Evolutionary conservation across 2,888 invertebrate species (phyloP).

Genomic region (Gibbula magus): DNA sequence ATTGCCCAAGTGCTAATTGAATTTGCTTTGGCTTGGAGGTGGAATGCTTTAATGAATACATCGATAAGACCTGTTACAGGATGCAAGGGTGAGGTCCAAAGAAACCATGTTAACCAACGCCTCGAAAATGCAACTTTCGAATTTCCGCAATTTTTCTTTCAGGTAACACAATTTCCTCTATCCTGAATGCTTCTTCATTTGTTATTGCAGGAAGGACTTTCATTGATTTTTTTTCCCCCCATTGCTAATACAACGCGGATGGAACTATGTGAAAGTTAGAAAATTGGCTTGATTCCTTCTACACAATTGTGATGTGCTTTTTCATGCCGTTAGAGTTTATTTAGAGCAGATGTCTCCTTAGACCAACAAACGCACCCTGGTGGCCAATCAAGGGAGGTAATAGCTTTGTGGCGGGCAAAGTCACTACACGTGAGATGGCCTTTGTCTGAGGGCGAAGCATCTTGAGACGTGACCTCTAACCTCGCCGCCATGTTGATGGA

Average conservation of each 20-base stretch:
- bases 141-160: constrained; percentile 16
- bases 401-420: neutral
- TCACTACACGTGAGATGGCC: neutral
- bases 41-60: constrained; percentile 7
- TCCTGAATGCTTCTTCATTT: neutral
- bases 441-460: neutral
- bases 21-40: neutral
- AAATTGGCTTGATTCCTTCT: constrained; percentile 26
- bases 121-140: neutral
- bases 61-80: neutral
- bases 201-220: constrained; percentile 4
- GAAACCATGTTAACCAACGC: neutral
- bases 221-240: constrained; percentile 22
- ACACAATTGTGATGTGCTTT: constrained; percentile 25
- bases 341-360: constrained; percentile 18
- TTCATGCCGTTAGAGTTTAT: constrained; percentile 21
- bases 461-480: constrained; percentile 6
- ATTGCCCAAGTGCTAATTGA: neutral
- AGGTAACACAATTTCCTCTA: constrained; percentile 25
- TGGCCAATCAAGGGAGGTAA: constrained; percentile 14
- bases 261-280: constrained; percentile 13
- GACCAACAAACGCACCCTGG: constrained; percentile 17
- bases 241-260: neutral
- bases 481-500: neutral
- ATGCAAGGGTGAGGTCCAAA: neutral